These are phyloP conservation scores for Vanessa tameamea DNA, from an alignment of 1,140 invertebrate genomes.

Conservation along the genomic window DNA sequence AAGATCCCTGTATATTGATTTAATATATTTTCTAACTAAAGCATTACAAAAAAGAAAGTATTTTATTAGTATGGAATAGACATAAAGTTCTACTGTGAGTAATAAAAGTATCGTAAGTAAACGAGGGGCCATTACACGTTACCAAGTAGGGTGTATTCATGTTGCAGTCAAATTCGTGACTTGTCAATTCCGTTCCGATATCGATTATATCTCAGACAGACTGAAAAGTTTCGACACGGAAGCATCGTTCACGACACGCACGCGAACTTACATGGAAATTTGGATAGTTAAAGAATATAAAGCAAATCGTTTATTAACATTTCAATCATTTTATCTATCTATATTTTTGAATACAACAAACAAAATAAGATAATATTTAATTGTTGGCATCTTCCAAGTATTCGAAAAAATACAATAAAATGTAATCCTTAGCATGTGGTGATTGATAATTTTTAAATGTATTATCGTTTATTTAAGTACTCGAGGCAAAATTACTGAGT, in stretches of 20 bases:
- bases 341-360: too few relatives aligned
- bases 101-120: slow-evolving; percentile 24
- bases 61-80: too few relatives aligned
- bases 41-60: too few relatives aligned
- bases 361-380: too few relatives aligned
- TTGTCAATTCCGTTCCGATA: slow-evolving; percentile 65
- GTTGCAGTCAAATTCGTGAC: slow-evolving; percentile 53
- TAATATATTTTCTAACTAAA: too few relatives aligned
- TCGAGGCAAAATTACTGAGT: too few relatives aligned
- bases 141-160: slow-evolving; percentile 39
- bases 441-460: too few relatives aligned
- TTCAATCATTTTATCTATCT: not conserved
- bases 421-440: too few relatives aligned
- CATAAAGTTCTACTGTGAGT: not conserved
- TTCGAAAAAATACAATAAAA: too few relatives aligned
- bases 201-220: slow-evolving; percentile 73
- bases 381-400: too few relatives aligned
- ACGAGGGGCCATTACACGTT: slow-evolving; percentile 37
- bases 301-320: not conserved
- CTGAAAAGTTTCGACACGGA: slow-evolving; percentile 73
- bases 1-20: too few relatives aligned
- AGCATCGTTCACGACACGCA: slow-evolving; percentile 55
- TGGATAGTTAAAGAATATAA: slow-evolving; percentile 40
- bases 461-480: too few relatives aligned
- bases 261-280: slow-evolving; percentile 65